Conservation (phyloP, 2,113 vertebrate species). For the Rhea americana region DNA sequence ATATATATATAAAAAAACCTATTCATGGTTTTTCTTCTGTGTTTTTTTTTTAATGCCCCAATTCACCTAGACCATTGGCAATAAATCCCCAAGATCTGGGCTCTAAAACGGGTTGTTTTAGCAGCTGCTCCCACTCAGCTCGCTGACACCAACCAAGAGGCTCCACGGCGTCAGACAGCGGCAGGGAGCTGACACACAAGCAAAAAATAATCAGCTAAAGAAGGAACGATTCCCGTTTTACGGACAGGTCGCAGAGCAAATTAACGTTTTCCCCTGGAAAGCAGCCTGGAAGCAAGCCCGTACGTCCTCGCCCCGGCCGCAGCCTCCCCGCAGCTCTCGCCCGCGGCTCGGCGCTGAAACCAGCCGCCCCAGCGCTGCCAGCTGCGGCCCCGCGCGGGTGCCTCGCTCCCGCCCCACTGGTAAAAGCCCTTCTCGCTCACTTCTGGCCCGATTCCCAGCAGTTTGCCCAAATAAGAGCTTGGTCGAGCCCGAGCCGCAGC, state of each 20-base stretch:
- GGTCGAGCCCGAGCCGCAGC: no score
- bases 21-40: background rate
- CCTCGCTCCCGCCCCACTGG: no score
- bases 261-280: background rate
- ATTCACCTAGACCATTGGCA: background rate
- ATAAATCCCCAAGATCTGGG: background rate
- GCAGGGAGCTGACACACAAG: background rate
- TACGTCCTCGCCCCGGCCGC: rapidly evolving
- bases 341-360: no score
- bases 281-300: rapidly evolving
- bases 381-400: no score
- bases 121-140: background rate
- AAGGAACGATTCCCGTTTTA: no score
- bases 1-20: background rate
- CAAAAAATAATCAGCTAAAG: background rate
- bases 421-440: no score
- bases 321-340: no score
- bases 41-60: background rate
- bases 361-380: no score
- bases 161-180: background rate
- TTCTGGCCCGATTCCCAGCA: no score
- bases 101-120: background rate
- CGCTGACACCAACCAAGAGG: background rate
- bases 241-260: background rate
- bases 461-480: no score